These are phyloP conservation scores for Phrixothrix hirtus DNA, from an alignment of 2,888 invertebrate genomes.

Conservation along the genomic window DNA sequence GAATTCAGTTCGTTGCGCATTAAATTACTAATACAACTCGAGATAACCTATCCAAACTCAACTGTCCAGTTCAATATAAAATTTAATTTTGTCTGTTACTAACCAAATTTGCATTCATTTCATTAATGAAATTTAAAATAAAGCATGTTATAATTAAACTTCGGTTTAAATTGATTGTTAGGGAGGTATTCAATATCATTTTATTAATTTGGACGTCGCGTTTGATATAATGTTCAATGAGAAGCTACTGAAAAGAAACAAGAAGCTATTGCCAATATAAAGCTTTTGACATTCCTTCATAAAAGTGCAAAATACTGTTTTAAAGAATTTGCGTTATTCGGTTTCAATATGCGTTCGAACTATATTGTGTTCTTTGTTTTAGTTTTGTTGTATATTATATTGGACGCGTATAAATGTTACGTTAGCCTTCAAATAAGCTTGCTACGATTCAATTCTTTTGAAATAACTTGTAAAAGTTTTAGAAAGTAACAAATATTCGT, in stretches of 20 bases:
- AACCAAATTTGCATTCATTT: slow-evolving; percentile 18
- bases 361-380: too few relatives aligned
- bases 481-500: too few relatives aligned
- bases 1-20: slow-evolving; percentile 12
- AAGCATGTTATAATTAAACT: slow-evolving; percentile 16
- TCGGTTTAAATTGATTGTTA: slow-evolving; percentile 10
- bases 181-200: slow-evolving; percentile 3
- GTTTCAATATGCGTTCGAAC: too few relatives aligned
- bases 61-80: slow-evolving; percentile 18
- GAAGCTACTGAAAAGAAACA: slow-evolving; percentile 1
- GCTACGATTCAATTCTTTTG: too few relatives aligned
- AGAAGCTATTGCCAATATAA: not conserved
- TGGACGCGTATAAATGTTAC: too few relatives aligned
- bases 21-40: slow-evolving; percentile 10
- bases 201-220: slow-evolving; percentile 7
- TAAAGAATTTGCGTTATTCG: too few relatives aligned
- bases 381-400: not conserved
- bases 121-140: slow-evolving; percentile 12
- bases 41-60: slow-evolving; percentile 22
- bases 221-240: not conserved
- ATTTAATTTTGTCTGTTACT: slow-evolving; percentile 29
- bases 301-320: too few relatives aligned
- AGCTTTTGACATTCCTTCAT: not conserved
- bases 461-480: too few relatives aligned
- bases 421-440: too few relatives aligned